Evolutionary conservation across 2,888 invertebrate genomes (phyloP).

Genomic region (Sinohyriopsis cumingii): DNA sequence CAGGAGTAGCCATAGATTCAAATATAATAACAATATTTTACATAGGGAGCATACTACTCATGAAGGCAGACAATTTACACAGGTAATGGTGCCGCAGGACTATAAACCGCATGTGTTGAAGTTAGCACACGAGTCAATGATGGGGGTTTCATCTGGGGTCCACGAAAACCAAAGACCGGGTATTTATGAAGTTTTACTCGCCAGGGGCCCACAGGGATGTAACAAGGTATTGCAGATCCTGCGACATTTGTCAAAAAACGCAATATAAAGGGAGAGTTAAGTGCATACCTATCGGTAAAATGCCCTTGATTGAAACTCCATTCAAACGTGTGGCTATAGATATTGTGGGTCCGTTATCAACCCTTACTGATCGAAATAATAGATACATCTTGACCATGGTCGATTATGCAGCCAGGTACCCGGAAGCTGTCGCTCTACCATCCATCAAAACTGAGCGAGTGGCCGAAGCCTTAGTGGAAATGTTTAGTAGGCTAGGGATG

Average conservation of each 20-base stretch:
- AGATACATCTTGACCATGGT: slow-evolving; percentile 27
- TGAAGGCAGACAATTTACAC: slow-evolving; percentile 6
- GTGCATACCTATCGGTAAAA: slow-evolving; percentile 23
- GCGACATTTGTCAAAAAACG: slow-evolving; percentile 30
- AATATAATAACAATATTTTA: too few relatives aligned
- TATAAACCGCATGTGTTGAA: slow-evolving; percentile 18
- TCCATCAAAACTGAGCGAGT: slow-evolving; percentile 20
- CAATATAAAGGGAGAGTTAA: slow-evolving; percentile 23
- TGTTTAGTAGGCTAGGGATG: slow-evolving; percentile 19
- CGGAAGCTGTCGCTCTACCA: slow-evolving; percentile 18
- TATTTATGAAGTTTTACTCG: slow-evolving; percentile 32
- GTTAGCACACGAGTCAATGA: slow-evolving; percentile 32
- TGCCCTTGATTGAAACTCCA: slow-evolving; percentile 38
- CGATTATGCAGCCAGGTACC: slow-evolving; percentile 20
- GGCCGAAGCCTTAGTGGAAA: slow-evolving; percentile 25
- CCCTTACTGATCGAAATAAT: slow-evolving; percentile 13
- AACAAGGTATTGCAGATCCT: slow-evolving; percentile 23
- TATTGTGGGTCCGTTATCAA: slow-evolving; percentile 31
- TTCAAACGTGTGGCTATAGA: slow-evolving; percentile 33
- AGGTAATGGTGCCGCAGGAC: slow-evolving; percentile 24
- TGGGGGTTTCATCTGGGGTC: slow-evolving; percentile 28
- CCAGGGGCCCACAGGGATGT: slow-evolving; percentile 25
- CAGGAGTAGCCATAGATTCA: too few relatives aligned
- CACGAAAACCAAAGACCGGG: slow-evolving; percentile 18
- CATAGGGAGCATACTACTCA: too few relatives aligned